Conservation (phyloP, 2,888 invertebrate species). For the Sclerodermus sp. region DNA sequence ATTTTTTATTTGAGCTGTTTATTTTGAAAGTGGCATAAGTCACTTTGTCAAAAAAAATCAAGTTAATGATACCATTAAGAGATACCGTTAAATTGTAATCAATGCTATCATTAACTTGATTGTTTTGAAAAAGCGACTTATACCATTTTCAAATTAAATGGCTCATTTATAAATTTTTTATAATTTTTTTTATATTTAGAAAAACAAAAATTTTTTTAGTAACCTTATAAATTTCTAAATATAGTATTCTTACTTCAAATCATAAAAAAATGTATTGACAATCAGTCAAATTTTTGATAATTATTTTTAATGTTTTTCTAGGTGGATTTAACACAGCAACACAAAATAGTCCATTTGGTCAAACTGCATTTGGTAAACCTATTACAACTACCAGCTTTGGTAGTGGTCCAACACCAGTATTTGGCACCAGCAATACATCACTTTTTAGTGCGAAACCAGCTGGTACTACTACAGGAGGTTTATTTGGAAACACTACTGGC, state of each 20-base stretch:
- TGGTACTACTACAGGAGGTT: slow-evolving; percentile 59
- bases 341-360: slow-evolving; percentile 61
- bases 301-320: slow-evolving; percentile 25
- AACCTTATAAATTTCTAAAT: no score
- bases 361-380: slow-evolving; percentile 63
- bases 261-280: not conserved
- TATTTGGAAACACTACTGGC: slow-evolving; percentile 68
- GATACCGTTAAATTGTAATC: no score
- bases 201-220: no score
- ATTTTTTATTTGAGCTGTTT: no score
- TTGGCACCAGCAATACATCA: slow-evolving; percentile 65
- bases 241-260: not conserved
- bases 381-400: slow-evolving; percentile 67
- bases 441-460: slow-evolving; percentile 63
- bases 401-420: slow-evolving; percentile 66
- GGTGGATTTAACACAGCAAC: slow-evolving; percentile 61
- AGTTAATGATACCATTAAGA: no score
- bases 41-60: no score
- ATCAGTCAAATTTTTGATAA: slow-evolving; percentile 5
- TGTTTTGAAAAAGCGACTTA: no score
- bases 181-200: no score
- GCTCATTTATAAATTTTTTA: no score
- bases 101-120: no score
- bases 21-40: no score
- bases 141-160: no score